A percentile compares a stretch with the other conserved stretches of the same genome.
These are phyloP conservation scores for Drosophila dives DNA, from an alignment of 2,888 invertebrate genomes.

Conservation along the genomic window DNA sequence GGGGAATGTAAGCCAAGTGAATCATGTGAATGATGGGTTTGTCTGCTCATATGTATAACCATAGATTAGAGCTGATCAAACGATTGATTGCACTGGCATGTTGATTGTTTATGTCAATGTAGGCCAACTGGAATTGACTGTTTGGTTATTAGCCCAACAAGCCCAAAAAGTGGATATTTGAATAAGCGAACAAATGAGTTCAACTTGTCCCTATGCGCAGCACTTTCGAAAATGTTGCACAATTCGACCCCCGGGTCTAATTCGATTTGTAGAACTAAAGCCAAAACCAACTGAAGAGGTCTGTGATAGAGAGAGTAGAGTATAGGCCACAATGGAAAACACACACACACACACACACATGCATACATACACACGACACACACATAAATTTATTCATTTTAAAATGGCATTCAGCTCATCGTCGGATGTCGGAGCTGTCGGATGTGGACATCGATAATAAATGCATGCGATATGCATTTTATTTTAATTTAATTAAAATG, in stretches of 20 bases:
- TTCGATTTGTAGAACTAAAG: conserved; percentile 71
- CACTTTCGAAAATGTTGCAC: conserved; percentile 68
- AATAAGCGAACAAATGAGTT: conserved; percentile 50
- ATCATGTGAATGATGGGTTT: not conserved
- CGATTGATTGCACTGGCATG: conserved; percentile 9
- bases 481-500: conserved; percentile 79
- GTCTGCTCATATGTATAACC: not conserved
- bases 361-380: conserved; percentile 35
- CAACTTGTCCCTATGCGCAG: conserved; percentile 47
- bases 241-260: conserved; percentile 73
- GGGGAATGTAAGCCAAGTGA: not conserved
- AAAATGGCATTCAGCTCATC: conserved; percentile 44
- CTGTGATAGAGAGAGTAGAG: not conserved
- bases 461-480: conserved; percentile 60
- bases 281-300: conserved; percentile 29
- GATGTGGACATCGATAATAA: conserved; percentile 69
- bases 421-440: conserved; percentile 46
- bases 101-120: not conserved
- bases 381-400: conserved; percentile 68
- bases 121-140: not conserved
- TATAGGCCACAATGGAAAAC: conserved; percentile 26
- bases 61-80: conserved; percentile 1
- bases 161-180: conserved; percentile 13
- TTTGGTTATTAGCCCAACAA: conserved; percentile 3
- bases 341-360: conserved; percentile 7